Percentiles rank a stretch among this genome's conserved stretches.
Conservation (phyloP, 2,888 invertebrate genomes). For the Itoplectis maculator region DNA sequence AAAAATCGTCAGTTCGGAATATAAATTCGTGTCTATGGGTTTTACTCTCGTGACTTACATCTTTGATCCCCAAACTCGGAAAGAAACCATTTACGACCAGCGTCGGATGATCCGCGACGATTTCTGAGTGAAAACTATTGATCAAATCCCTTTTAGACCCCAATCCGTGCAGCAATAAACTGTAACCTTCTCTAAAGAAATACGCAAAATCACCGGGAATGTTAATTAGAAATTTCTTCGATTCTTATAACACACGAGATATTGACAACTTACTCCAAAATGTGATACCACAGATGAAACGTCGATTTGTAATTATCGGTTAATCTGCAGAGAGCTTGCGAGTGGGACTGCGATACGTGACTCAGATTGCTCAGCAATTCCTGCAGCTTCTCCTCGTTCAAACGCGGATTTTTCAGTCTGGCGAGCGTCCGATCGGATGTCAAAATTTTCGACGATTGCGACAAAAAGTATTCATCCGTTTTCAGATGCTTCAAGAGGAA, state of each 20-base stretch:
- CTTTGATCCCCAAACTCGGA: constrained; percentile 94
- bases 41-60: constrained; percentile 83
- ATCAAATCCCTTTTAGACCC: constrained; percentile 95
- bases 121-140: constrained; percentile 89
- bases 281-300: constrained; percentile 91
- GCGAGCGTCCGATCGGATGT: constrained; percentile 93
- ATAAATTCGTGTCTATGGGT: background rate
- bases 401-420: constrained; percentile 89
- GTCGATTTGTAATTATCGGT: constrained; percentile 86
- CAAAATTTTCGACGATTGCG: constrained; percentile 83
- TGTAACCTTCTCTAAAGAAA: constrained; percentile 91
- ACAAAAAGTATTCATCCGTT: constrained; percentile 83
- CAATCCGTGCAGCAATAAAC: constrained; percentile 94
- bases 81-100: constrained; percentile 96
- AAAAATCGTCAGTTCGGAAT: constrained; percentile 56
- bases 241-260: background rate
- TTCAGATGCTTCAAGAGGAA: constrained; percentile 73
- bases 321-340: constrained; percentile 86
- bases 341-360: constrained; percentile 87
- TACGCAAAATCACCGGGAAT: background rate
- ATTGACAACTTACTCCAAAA: constrained; percentile 81
- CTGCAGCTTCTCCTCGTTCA: constrained; percentile 89
- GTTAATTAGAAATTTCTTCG: background rate
- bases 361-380: constrained; percentile 86
- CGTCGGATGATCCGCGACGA: constrained; percentile 88